Evolutionary conservation across 1,140 invertebrate genomes (phyloP), one percentile per base, ranked within the genome.

Genomic region (Halictus rubicundus): DNA sequence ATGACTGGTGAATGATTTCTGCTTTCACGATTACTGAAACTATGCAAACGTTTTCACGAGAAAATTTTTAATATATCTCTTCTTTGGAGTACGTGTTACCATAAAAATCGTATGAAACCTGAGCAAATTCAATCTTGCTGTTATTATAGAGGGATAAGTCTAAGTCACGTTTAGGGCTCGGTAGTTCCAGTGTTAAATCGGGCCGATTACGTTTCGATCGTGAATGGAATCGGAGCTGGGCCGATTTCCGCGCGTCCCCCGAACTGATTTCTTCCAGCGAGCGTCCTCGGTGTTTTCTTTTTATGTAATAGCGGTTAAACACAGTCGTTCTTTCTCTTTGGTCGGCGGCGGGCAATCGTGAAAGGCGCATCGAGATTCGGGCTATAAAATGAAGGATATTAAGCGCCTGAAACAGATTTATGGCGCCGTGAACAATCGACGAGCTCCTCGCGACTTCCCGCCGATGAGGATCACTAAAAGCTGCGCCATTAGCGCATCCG

Each of bases 321-420:
- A 57, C 72, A 75, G 61, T 39, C 42, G 49, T 70, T n/a, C 42
- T 16, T 52, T 5, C 49, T 61, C 4, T 64, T 19, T 63, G 63
- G 25, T 5, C 32, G 14, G 12, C 19, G 42, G 66, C 49, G 59
- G 14, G 49, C 52, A 46, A 74, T 72, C 39, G 80, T 68, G 64
- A 85, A 68, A 84, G 65, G 32, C 23, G n/a, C 21, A 69, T 77
- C 21, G 42, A 42, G 59, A 80, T 63, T 21, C 63, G 68, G 72
- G 27, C 71, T 68, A 57, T 69, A 72, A 86, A 78, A 27, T 23
- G 49, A 10, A 60, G 64, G 68, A 79, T 82, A 85, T 78, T 82
- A 76, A 82, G 57, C 59, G 32, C 23, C 32, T 27, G 25, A 23
- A 85, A 54, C 61, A 39, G 57, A 85, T 80, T 86, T 85, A 85